Evolutionary conservation across 2,888 invertebrate genomes (phyloP).

Genomic region (Trachelus stipa): DNA sequence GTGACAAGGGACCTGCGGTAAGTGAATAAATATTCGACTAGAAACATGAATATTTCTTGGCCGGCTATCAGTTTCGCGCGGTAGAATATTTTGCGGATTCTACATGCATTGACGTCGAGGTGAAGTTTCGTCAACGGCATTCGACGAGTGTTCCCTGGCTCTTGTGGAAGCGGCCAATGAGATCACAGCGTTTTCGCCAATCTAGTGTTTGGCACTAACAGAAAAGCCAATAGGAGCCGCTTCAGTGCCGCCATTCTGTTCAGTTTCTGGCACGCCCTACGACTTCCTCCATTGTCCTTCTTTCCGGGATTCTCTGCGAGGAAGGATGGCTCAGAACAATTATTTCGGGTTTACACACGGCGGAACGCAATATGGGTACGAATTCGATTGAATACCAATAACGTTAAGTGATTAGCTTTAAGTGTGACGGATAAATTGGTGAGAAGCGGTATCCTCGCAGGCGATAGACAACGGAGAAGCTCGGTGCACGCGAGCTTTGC

Average conservation of each 20-base stretch:
- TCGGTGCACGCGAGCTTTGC: conserved; percentile 49
- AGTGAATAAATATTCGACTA: conserved; percentile 36
- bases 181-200: conserved; percentile 40
- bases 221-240: conserved; percentile 46
- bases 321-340: conserved; percentile 88
- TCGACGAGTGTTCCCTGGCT: conserved; percentile 26
- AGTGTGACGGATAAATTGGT: conserved; percentile 32
- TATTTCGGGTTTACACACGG: conserved; percentile 95
- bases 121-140: conserved; percentile 35
- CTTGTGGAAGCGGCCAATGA: conserved; percentile 45
- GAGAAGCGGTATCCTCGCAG: conserved; percentile 30
- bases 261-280: conserved; percentile 61
- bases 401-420: conserved; percentile 47
- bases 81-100: conserved; percentile 30
- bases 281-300: conserved; percentile 63
- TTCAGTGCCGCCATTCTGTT: conserved; percentile 45
- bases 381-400: conserved; percentile 44
- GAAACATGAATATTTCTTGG: conserved; percentile 25
- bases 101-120: conserved; percentile 38
- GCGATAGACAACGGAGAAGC: conserved; percentile 28
- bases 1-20: conserved; percentile 35
- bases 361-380: conserved; percentile 92
- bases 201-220: conserved; percentile 38
- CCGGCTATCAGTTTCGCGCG: conserved; percentile 31
- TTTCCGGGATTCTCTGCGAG: conserved; percentile 63